These are phyloP conservation scores for Tragelaphus strepsiceros DNA, from an alignment of 2,113 vertebrate genomes.

Conservation along the genomic window DNA sequence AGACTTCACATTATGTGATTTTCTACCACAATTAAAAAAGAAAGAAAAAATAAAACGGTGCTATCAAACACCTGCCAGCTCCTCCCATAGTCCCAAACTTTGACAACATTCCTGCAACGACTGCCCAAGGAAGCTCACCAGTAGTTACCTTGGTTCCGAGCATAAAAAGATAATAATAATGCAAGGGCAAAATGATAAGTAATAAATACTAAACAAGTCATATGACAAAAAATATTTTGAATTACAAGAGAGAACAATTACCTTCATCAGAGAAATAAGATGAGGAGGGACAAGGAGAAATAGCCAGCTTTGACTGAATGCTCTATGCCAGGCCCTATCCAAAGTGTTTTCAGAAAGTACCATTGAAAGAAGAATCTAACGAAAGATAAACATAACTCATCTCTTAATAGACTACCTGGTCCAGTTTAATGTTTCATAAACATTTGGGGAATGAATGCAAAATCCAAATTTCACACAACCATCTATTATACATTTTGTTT, in stretches of 20 bases:
- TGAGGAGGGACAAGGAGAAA: neutral
- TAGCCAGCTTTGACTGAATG: neutral
- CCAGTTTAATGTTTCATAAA: slow-evolving; percentile 11
- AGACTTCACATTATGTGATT: neutral
- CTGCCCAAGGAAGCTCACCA: neutral
- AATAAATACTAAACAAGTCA: neutral
- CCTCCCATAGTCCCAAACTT: no score
- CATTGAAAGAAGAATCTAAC: neutral
- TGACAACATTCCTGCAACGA: neutral
- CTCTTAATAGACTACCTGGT: neutral
- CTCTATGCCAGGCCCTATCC: neutral
- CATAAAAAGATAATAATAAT: neutral
- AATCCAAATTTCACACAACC: slow-evolving; percentile 49
- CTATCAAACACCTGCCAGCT: neutral
- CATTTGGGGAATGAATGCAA: slow-evolving; percentile 28
- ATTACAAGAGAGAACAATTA: neutral
- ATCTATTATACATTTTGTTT: slow-evolving; percentile 28
- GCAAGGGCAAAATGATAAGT: neutral
- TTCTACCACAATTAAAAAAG: neutral
- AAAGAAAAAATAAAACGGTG: neutral
- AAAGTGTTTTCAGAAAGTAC: neutral
- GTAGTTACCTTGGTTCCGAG: neutral
- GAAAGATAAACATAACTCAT: neutral
- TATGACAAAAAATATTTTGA: neutral
- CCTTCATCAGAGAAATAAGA: neutral